Conservation (phyloP, 1,140 invertebrate genomes). For the Hylaeus anthracinus region DNA sequence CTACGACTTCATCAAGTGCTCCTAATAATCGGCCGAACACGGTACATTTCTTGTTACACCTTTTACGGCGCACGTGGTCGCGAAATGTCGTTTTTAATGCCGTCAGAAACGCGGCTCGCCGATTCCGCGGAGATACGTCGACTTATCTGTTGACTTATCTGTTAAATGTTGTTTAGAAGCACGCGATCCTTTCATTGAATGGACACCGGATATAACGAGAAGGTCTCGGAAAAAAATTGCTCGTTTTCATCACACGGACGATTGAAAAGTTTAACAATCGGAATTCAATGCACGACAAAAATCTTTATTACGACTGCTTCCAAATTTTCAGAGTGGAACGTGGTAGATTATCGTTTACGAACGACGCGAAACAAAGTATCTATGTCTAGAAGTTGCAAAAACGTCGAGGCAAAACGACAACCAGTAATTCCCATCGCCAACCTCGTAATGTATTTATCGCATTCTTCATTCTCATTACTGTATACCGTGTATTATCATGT, state of each 20-base stretch:
- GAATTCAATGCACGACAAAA: too few species aligned
- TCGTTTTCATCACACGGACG: constrained; percentile 31
- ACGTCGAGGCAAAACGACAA: not conserved
- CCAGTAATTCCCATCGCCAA: constrained; percentile 3
- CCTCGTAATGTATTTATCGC: constrained; percentile 48
- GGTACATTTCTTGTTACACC: not conserved
- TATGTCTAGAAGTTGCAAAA: not conserved
- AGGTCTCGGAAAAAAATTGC: constrained; percentile 13
- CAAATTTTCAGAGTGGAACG: too few species aligned
- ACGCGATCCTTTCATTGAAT: constrained; percentile 37
- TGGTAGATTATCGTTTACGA: too few species aligned
- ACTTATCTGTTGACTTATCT: constrained; percentile 17
- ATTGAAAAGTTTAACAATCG: too few species aligned
- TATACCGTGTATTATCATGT: constrained; percentile 38
- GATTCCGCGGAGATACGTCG: constrained; percentile 1
- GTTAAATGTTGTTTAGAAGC: constrained; percentile 41
- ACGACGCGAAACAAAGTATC: not conserved
- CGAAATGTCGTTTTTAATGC: not conserved
- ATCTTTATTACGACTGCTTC: too few species aligned
- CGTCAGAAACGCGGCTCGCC: not conserved
- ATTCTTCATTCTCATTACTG: constrained; percentile 40
- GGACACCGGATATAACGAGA: constrained; percentile 14
- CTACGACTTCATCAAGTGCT: not conserved
- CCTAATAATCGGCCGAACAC: not conserved
- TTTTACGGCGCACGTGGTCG: constrained; percentile 1